Evolutionary conservation across 2,888 invertebrate species (phyloP), one percentile per base, ranked within the genome.

Genomic region (Drosophila nr. fundita): DNA sequence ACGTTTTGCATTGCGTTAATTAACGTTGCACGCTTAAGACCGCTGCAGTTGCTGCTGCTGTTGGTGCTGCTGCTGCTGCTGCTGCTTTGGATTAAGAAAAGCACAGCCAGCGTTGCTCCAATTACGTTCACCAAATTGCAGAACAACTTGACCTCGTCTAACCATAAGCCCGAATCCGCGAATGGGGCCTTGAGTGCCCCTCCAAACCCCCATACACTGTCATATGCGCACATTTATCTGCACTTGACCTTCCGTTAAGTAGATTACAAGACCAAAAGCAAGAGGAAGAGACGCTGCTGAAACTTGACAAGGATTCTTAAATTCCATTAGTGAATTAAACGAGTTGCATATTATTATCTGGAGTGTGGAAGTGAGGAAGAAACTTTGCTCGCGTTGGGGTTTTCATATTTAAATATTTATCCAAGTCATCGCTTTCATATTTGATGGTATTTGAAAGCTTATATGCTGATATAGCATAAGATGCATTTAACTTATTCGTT

Each of bases 1-100:
- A 68, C 73, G 76, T 83, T 71, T 38, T 73, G 71, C 58, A 48
- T 63, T 57, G 73, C 77, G 80, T 80, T 78, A 90, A 86, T 86
- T 90, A 86, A 86, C 81, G 83, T 68, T 62, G 38, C 45, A 42
- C 38, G 27, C 15, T 36, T 38, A 36, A 27, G 2, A 24, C 45
- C 15, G 49, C 27, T 57, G 55, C 53, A 4, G 32, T 15, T 45
- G 21, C 42, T 7, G 21, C 21, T 45, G 21, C 42, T 7, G 21
- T 11, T 34, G 36, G 7, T 36, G 36, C 3, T 18, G 38, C 18
- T 38, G 34, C 18, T 18, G 2, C 0, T 8, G 54, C 53, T 10
- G 32, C 49, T 32, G 54, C 60, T 68, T 66, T 53, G 73, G 78
- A 68, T 80, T 80, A 80, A 72, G 54, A 52, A 68, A 73, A 68